A percentile compares a stretch with the other conserved stretches of the same genome.
Evolutionary conservation across 2,797 vertebrate genomes (phyloP).

Genomic region (Ctenosaura bakeri): DNA sequence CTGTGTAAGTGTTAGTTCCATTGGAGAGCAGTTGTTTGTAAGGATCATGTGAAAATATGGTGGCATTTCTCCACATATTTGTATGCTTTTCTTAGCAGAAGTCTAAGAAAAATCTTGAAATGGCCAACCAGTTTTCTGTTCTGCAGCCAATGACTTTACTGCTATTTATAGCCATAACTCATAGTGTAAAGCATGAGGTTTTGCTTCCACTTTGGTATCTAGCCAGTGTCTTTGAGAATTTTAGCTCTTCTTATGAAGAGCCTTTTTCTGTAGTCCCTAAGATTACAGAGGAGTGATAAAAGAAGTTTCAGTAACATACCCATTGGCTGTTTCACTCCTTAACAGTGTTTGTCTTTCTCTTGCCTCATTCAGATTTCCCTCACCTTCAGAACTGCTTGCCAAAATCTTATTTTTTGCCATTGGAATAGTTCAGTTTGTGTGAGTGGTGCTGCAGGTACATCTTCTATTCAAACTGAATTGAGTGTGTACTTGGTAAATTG

Average conservation of each 20-base stretch:
- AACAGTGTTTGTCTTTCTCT: neutral
- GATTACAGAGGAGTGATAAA: neutral
- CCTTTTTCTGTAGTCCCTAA: neutral
- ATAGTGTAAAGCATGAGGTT: neutral
- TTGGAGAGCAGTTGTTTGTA: neutral
- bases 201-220: neutral
- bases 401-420: constrained; percentile 13
- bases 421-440: neutral
- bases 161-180: neutral
- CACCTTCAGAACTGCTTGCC: neutral
- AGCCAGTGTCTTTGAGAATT: neutral
- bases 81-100: neutral
- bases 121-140: neutral
- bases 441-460: neutral
- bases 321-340: neutral
- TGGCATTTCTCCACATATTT: neutral
- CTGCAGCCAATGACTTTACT: neutral
- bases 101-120: neutral
- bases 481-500: too few relatives aligned
- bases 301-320: neutral
- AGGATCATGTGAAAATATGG: neutral
- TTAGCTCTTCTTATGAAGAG: neutral
- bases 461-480: neutral
- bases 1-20: neutral
- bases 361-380: neutral